Evolutionary conservation across 2,888 invertebrate genomes (phyloP), one percentile per base, ranked within the genome.

Genomic region (Agrochola circellaris): DNA sequence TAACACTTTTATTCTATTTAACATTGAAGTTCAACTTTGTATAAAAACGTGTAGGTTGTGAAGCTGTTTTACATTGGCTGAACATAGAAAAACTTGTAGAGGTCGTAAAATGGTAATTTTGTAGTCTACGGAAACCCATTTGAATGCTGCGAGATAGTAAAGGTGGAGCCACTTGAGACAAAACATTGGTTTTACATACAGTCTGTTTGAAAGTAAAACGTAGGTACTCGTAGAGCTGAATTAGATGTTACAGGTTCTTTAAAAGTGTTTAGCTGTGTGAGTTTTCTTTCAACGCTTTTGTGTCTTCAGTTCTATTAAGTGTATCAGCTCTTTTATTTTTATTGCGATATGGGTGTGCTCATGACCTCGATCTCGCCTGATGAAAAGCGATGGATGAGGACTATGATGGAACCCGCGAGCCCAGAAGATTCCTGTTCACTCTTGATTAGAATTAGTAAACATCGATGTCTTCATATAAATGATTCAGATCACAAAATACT

Each of bases 41-140:
- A 30, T 26, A 75, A 30, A 73, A 79, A 66, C 45, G 30, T 66
- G 73, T 73, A 68, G 23, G 48, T 79, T 62, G 67, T 72, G 23
- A 67, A 87, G 42, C 68, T 82, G 72, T 85, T 81, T 61, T 48
- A 77, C 75, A 64, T 54, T 79, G 51, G 23, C 38, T 82, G 66
- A 82, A 79, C 73, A 77, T 73, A 78, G 71, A 85, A 80, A 86
- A 82, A 75, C 82, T 73, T 78, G 86, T 88, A 82, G 78, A 87
- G 82, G 80, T 89, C 88, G 89, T 90, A 91, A 91, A 91, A 92
- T 92, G 91, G 83, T 90, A 92, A 92, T 86, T 85, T 82, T 89
- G 90, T 90, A 82, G 88, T 88, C 88, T 85, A 89, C 89, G 91
- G 91, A 90, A 92, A 91, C 85, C 83, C 87, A 92, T 92, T 92